These are phyloP conservation scores for Fopius arisanus DNA, from an alignment of 1,140 invertebrate species.

Conservation along the genomic window DNA sequence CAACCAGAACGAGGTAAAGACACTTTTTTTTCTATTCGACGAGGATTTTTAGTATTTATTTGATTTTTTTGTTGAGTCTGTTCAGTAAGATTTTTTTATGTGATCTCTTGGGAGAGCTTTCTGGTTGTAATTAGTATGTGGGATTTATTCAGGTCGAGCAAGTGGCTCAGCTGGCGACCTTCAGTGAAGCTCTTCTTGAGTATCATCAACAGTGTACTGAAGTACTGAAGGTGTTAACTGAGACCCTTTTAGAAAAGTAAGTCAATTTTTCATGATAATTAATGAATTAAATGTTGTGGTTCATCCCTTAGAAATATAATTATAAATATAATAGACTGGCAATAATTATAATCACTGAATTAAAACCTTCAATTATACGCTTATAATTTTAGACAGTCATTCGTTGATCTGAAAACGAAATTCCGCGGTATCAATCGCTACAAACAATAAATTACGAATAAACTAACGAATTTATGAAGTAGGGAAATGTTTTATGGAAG, in stretches of 20 bases:
- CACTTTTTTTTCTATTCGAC: not conserved
- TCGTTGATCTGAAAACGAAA: no score
- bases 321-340: no score
- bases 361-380: no score
- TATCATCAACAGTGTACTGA: slow-evolving; percentile 97
- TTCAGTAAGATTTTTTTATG: not conserved
- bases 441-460: no score
- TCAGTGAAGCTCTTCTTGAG: slow-evolving; percentile 92
- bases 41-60: not conserved
- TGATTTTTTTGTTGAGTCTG: slow-evolving; percentile 7
- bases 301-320: no score
- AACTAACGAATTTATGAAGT: no score
- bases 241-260: slow-evolving; percentile 90
- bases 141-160: slow-evolving; percentile 83
- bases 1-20: slow-evolving; percentile 10
- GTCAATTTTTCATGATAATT: slow-evolving; percentile 41
- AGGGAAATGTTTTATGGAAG: no score
- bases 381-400: no score
- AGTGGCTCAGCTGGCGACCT: slow-evolving; percentile 93
- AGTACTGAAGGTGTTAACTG: slow-evolving; percentile 83
- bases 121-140: not conserved
- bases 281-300: no score
- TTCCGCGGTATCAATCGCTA: no score
- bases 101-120: not conserved
- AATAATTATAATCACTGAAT: no score